Base-by-base conservation (phyloP, 2,113 vertebrate species). In the Gymnogyps californianus region DNA sequence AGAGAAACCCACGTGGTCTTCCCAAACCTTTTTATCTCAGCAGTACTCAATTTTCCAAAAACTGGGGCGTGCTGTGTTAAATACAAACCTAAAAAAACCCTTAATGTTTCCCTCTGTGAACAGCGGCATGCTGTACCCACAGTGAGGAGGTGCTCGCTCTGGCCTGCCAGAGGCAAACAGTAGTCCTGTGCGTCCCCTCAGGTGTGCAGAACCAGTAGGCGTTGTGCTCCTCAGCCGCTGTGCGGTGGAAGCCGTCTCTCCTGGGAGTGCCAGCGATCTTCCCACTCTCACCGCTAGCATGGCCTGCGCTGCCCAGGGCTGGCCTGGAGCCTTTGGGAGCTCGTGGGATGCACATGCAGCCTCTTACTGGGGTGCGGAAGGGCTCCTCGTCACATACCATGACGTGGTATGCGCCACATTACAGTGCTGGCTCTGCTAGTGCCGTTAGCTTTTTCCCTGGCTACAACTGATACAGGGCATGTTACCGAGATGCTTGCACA, bases 41-140 rank as follows among this genome's bases (percentile, higher is more conserved):
- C 49, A 13, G 15, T 38, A 14, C 11, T 36, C 18, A 9, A 7
- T 34, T 77, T 55, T 13, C 9, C 36, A 40, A 32, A 67, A 59
- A 0, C 26, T 16, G 31, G 29, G 10, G 1, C 4, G 6, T 54
- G 16, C 51, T 2, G 9, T 13, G 10, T 83, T 65, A 57, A 83
- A n/a, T 38, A 22, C 10, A 20, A 59, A 22, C 20, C 9, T 65
- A 4, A 71, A 76, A 47, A 55, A 0, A 0, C 8, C 20, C 4
- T 31, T 61, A 8, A 2, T 3, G 8, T 32, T 67, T 55, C 5
- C 8, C 8, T 18, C 24, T 7, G 28, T 61, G 51, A 59, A 6
- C 13, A 55, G 29, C 1, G 1, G 2, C 0, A 0, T 10, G 25
- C 38, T 36, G 14, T 42, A 31, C 10, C 34, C 2, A 0, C 10